Evolutionary conservation across 2,888 invertebrate species (phyloP), one percentile per base, ranked within the genome.

Genomic region (Pheosia gnoma): DNA sequence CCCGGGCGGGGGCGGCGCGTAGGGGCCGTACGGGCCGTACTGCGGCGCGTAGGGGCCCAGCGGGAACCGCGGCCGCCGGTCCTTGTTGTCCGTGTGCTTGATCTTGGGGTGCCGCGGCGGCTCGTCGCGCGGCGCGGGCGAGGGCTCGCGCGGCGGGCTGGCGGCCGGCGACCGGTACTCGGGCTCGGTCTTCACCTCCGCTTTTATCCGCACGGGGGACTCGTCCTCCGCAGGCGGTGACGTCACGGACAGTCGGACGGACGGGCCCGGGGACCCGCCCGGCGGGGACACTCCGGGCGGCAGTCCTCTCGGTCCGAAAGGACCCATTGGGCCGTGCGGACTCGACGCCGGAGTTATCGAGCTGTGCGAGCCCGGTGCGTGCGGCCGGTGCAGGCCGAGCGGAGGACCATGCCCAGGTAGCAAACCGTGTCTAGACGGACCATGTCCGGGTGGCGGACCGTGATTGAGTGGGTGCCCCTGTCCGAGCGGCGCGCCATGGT

Each of bases 1-100:
- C 47, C 57, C 59, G 65, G 68, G 56, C 67, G 71, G 62, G 0
- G 68, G 63, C 47, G 91, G 91, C 55, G 91, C 92, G 78, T 92
- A 93, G 0, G 93, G 93, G 0, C 90, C 89, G 79, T 92, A 92
- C 0, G 91, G 88, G 0, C 87, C 90, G 73, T 91, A 93, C 66
- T 91, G 91, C 0, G 94, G 94, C 57, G 94, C 94, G 80, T 94
- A 94, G 0, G 94, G 94, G 0, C 94, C 94, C 4, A 92, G 85
- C 45, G 94, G 94, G 70, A 80, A 92, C 10, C 88, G 83, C 73
- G 87, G 90, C 52, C 87, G 81, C 0, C 94, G 81, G 58, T 90
- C 91, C 72, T 93, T 93, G 70, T 88, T 89, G 63, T 94, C 94
- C 0, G 93, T 93, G 66, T 88, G 89, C 64, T 94, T 94, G 39